phyloP scores from a whole-genome alignment of 2,888 invertebrate genomes.

The Oithona nana region DNA sequence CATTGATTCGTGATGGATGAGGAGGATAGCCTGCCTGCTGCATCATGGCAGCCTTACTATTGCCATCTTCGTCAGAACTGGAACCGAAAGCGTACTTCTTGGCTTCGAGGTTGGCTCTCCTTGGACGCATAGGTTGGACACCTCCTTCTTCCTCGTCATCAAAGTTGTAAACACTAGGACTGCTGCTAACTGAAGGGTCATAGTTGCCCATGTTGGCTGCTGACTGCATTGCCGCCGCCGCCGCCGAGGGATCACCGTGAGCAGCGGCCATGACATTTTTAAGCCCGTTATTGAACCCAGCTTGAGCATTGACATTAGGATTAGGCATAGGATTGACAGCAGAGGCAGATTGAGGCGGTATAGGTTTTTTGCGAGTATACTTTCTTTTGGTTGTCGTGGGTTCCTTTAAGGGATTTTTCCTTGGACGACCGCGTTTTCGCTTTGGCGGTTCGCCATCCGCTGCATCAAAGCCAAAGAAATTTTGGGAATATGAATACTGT shows the following conservation, averaged over 20 bases:
- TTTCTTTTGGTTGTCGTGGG: background rate
- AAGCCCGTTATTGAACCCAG: background rate
- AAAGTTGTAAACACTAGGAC: constrained; percentile 12
- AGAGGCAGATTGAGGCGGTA: background rate
- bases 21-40: constrained; percentile 25
- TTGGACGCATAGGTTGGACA: constrained; percentile 25
- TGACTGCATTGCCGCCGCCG: background rate
- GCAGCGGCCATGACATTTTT: background rate
- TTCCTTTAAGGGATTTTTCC: constrained; percentile 9
- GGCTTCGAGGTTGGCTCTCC: constrained; percentile 30
- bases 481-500: constrained; percentile 3
- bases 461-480: background rate
- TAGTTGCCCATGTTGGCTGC: too few relatives aligned
- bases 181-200: too few relatives aligned
- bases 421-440: constrained; percentile 9
- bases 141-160: constrained; percentile 12
- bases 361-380: constrained; percentile 9
- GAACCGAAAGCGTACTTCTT: constrained; percentile 4
- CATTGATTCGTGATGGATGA: background rate
- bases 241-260: background rate
- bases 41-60: constrained; percentile 18
- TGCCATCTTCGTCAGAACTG: constrained; percentile 8
- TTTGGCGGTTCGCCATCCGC: background rate
- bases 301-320: background rate
- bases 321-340: background rate